Evolutionary conservation across 1,140 invertebrate species (phyloP), one percentile per base, ranked within the genome.

Genomic region (Protaetia brevitarsis): DNA sequence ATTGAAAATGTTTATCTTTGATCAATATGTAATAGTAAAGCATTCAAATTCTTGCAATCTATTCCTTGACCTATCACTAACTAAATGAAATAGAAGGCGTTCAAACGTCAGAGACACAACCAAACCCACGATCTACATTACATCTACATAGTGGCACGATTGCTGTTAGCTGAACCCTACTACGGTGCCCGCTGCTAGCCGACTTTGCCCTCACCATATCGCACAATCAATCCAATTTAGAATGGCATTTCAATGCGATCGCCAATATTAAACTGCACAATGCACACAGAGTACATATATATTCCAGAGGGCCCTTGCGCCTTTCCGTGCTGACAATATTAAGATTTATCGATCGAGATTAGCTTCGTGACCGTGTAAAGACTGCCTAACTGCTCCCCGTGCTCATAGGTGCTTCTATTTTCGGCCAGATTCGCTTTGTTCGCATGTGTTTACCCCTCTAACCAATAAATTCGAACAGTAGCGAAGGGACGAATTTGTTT

Each of bases 151-250:
- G 4, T 23, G 19, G 41, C 41, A 23, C 7, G 11, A 23, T 19
- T 19, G 41, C 41, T 51, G 26, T 23, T 10, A 23, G 41, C 41
- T 26, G 16, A 3, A 37, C 0, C 34, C n/a, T n/a, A 37, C 34
- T 37, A 51, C 13, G n/a, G n/a, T n/a, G n/a, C n/a, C n/a, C n/a
- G n/a, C n/a, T n/a, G n/a, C n/a, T n/a, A n/a, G n/a, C n/a, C n/a
- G n/a, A n/a, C n/a, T n/a, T 23, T 23, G 6, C 19, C 41, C 19
- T 51, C 41, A 23, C 27, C 59, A 61, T 61, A 61, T 61, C 59
- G 59, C 59, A 61, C 59, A 61, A 61, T 61, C 59, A 61, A 61
- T 61, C 59, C 59, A 61, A 61, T 61, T 61, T 61, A 61, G 34
- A 61, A 61, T 61, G 59, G 59, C 59, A 61, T 61, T 61, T 61